Conservation (phyloP, 2,797 vertebrate genomes). For the Amazona ochrocephala region DNA sequence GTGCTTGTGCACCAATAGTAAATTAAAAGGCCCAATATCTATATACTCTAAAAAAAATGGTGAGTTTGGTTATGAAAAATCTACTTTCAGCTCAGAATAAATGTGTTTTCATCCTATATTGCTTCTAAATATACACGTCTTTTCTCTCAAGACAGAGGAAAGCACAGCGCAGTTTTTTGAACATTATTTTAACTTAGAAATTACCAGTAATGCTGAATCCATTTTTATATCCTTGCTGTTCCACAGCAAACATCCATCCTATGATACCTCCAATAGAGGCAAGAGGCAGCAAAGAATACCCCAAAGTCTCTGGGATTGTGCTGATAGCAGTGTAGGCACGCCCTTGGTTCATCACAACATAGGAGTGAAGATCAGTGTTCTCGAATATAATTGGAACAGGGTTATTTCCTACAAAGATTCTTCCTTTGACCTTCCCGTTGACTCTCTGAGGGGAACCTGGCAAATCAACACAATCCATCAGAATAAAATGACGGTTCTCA, state of each 20-base stretch:
- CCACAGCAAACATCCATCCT: slow-evolving; percentile 96
- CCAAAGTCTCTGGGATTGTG: slow-evolving; percentile 84
- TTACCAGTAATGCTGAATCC: slow-evolving; percentile 95
- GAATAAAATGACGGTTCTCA: neutral
- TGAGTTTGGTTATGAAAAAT: neutral
- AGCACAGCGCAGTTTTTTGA: neutral
- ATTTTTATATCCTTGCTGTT: slow-evolving; percentile 91
- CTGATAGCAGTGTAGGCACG: slow-evolving; percentile 96
- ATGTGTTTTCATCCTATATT: neutral
- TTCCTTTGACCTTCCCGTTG: slow-evolving; percentile 92
- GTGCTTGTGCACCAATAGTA: neutral
- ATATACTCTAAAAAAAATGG: neutral
- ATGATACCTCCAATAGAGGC: slow-evolving; percentile 89
- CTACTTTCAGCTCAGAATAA: neutral
- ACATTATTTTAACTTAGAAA: neutral
- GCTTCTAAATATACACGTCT: neutral
- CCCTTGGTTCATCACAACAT: slow-evolving; percentile 93
- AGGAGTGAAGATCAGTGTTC: slow-evolving; percentile 93
- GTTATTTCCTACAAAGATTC: slow-evolving; percentile 85
- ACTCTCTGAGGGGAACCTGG: slow-evolving; percentile 94
- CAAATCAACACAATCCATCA: slow-evolving; percentile 12
- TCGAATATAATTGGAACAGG: slow-evolving; percentile 79
- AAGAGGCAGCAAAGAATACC: slow-evolving; percentile 88
- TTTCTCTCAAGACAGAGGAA: neutral
- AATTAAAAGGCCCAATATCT: neutral